These are phyloP conservation scores for Periphyllus acericola DNA, from an alignment of 2,888 invertebrate species.

Conservation along the genomic window DNA sequence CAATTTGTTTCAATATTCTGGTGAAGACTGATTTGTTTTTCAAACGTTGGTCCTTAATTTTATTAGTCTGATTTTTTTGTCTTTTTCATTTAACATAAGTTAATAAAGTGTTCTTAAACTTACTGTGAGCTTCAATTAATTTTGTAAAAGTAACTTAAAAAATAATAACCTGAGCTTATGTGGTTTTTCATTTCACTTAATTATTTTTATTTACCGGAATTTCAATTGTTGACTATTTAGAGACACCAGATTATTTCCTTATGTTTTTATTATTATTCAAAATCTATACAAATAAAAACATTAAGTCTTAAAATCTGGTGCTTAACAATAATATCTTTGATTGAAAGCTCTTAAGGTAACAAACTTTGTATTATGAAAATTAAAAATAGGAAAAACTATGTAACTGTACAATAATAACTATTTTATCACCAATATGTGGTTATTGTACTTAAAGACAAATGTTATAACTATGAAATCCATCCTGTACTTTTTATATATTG, in stretches of 20 bases:
- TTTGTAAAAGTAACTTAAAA: background rate
- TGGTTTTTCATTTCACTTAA: background rate
- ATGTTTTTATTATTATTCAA: constrained; percentile 22
- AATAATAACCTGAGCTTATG: constrained; percentile 18
- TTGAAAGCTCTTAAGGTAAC: background rate
- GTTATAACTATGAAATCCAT: constrained; percentile 39
- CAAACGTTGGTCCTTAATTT: constrained; percentile 52
- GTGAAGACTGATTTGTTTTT: constrained; percentile 58
- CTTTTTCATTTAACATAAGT: constrained; percentile 23
- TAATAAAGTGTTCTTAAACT: constrained; percentile 31
- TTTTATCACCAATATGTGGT: constrained; percentile 22
- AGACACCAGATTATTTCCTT: background rate
- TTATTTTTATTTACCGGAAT: background rate
- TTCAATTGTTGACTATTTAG: constrained; percentile 19
- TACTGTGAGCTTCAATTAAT: constrained; percentile 15
- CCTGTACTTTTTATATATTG: constrained; percentile 52
- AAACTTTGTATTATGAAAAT: constrained; percentile 22
- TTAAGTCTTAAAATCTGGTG: constrained; percentile 12
- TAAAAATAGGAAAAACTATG: constrained; percentile 3
- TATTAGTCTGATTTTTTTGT: constrained; percentile 57
- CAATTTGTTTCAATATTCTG: constrained; percentile 55
- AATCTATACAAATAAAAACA: constrained; percentile 6
- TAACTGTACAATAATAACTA: constrained; percentile 44
- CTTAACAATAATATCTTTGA: constrained; percentile 17
- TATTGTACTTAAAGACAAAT: constrained; percentile 55